Evolutionary conservation across 2,888 invertebrate genomes (phyloP), one percentile per base, ranked within the genome.

Genomic region (Phragmatobia fuliginosa): DNA sequence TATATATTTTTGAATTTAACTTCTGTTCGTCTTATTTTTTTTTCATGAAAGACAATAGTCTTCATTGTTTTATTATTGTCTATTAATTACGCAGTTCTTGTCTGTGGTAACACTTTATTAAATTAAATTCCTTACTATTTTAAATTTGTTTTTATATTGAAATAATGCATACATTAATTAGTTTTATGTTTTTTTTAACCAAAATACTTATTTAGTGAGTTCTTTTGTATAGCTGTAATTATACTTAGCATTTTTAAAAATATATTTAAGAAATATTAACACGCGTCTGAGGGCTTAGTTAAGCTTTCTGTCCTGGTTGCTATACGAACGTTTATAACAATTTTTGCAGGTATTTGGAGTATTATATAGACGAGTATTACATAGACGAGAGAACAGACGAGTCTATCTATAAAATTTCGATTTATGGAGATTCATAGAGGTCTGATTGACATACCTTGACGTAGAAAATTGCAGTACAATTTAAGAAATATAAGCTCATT

Each of bases 51-150:
- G 21, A 49, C n/a, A 49, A 49, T n/a, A 49, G 45, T n/a, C 10
- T 49, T 49, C n/a, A 49, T 49, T 49, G 45, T 49, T 52, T 52
- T 52, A 52, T 52, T 25, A 25, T 52, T 52, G 52, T 52, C 52
- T 52, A 52, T 52, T 52, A 25, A 25, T 5, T 25, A 10, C 49
- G n/a, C 25, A 5, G 52, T 52, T 25, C 4, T 52, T 52, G 25
- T 52, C 14, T 52, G 25, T 49, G 52, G 25, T 52, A 14, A 25
- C 5, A 52, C n/a, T 52, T 52, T 25, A 52, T 52, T 25, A 25
- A 14, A 25, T 52, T 52, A 14, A 5, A 52, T 25, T 52, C 25
- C 10, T n/a, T 49, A 49, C 49, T 49, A 2, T 49, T 52, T 52
- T n/a, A n/a, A n/a, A 25, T 25, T 49, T 3, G 49, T 7, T 45